phyloP scores from a whole-genome alignment of 1,140 invertebrate species.

The Drosophila lowei region DNA sequence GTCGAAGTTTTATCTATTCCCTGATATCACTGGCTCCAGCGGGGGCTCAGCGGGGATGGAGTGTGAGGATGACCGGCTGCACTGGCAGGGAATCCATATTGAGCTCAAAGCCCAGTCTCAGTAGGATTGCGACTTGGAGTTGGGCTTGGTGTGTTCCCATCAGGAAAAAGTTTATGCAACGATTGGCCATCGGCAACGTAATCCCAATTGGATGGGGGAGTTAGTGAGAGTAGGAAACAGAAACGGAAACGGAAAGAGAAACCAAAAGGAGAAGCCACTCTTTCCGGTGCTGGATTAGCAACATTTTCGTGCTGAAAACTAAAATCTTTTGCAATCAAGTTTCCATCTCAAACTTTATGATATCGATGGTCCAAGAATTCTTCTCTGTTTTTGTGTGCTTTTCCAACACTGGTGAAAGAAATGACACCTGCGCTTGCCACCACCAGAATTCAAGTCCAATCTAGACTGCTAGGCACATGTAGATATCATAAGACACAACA shows the following conservation, averaged over 20 bases:
- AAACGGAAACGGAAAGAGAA: not conserved
- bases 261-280: too few species aligned
- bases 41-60: not conserved
- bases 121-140: not conserved
- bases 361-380: constrained; percentile 6
- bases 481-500: too few species aligned
- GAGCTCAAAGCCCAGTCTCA: not conserved
- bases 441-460: too few species aligned
- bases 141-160: constrained; percentile 3
- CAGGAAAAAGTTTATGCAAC: constrained; percentile 34
- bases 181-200: constrained; percentile 27
- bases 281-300: constrained; percentile 8
- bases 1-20: constrained; percentile 54
- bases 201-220: not conserved
- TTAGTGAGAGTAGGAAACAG: not conserved
- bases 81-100: constrained; percentile 2
- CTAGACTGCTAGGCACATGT: too few species aligned
- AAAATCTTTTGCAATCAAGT: constrained; percentile 36
- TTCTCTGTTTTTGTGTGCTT: too few species aligned
- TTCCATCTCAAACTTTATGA: constrained; percentile 29
- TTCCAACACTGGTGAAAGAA: too few species aligned
- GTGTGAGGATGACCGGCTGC: not conserved
- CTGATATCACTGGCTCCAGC: constrained; percentile 25
- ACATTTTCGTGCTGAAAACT: constrained; percentile 17
- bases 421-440: too few species aligned